Evolutionary conservation across 37 sponge, comb jelly and placozoan species (phyloP).

Genomic region (Diacarnus erythraeanus): DNA sequence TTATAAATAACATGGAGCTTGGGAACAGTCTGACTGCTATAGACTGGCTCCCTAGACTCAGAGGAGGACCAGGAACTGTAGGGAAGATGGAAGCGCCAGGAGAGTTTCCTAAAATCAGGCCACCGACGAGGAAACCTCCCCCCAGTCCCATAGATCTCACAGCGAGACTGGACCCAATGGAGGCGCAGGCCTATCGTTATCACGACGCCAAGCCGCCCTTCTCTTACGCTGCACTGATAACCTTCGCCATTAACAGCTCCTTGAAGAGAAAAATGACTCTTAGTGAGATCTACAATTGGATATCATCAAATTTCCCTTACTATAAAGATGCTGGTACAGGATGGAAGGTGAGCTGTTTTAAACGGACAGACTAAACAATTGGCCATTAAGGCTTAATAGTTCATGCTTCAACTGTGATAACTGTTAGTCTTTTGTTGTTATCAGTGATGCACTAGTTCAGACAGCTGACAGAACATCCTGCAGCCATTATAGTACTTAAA

Average conservation of each 20-base stretch:
- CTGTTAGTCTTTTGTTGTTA: too few species aligned
- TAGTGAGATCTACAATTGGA: slow-evolving; percentile 95
- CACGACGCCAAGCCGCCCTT: slow-evolving; percentile 89
- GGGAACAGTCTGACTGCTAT: slow-evolving; percentile 81
- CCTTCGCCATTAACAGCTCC: slow-evolving; percentile 93
- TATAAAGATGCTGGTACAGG: slow-evolving; percentile 90
- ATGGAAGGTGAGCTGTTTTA: slow-evolving; percentile 85
- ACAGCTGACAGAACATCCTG: too few species aligned
- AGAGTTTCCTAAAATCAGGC: slow-evolving; percentile 3
- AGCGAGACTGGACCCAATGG: slow-evolving; percentile 68
- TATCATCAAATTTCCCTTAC: slow-evolving; percentile 85
- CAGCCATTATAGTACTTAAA: too few species aligned
- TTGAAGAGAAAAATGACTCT: slow-evolving; percentile 75
- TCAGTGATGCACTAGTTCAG: too few species aligned
- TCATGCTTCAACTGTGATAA: too few species aligned
- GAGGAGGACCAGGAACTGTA: slow-evolving; percentile 13
- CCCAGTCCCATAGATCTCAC: slow-evolving; percentile 79
- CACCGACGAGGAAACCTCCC: slow-evolving; percentile 64
- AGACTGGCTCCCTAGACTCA: slow-evolving; percentile 79
- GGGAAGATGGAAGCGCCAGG: slow-evolving; percentile 8
- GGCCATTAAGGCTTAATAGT: too few species aligned
- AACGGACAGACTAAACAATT: background rate
- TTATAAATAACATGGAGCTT: slow-evolving; percentile 66
- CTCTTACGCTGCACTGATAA: slow-evolving; percentile 92
- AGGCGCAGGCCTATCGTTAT: slow-evolving; percentile 65